phyloP scores from a whole-genome alignment of 2,888 invertebrate genomes.

The Periphyllus acericola region DNA sequence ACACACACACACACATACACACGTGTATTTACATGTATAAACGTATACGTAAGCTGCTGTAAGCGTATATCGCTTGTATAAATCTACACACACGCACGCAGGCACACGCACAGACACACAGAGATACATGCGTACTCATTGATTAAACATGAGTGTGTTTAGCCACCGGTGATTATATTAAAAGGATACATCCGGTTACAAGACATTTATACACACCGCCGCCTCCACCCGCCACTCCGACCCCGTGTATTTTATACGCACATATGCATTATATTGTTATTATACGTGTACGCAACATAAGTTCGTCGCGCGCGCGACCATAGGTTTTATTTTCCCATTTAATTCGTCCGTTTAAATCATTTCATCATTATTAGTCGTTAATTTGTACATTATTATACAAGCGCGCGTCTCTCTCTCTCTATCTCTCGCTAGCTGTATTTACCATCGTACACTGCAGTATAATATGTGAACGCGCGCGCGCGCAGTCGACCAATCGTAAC shows the following conservation, averaged over 20 bases:
- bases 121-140: constrained; percentile 29
- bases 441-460: too few species aligned
- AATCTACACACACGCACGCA: background rate
- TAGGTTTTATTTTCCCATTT: background rate
- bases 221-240: background rate
- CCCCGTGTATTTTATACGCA: background rate
- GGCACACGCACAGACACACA: background rate
- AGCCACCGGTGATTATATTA: constrained; percentile 61
- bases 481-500: background rate
- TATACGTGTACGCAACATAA: background rate
- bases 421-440: too few species aligned
- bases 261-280: background rate
- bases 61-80: background rate
- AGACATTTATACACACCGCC: constrained; percentile 41
- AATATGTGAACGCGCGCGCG: too few species aligned
- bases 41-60: background rate
- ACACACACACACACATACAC: background rate
- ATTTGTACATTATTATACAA: background rate
- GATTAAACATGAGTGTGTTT: constrained; percentile 61
- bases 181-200: constrained; percentile 62
- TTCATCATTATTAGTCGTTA: background rate
- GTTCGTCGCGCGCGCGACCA: background rate
- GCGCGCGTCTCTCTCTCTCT: background rate
- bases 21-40: background rate
- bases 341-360: background rate